Base-by-base conservation (phyloP, 2,888 invertebrate species). In the Hesperia comma region DNA sequence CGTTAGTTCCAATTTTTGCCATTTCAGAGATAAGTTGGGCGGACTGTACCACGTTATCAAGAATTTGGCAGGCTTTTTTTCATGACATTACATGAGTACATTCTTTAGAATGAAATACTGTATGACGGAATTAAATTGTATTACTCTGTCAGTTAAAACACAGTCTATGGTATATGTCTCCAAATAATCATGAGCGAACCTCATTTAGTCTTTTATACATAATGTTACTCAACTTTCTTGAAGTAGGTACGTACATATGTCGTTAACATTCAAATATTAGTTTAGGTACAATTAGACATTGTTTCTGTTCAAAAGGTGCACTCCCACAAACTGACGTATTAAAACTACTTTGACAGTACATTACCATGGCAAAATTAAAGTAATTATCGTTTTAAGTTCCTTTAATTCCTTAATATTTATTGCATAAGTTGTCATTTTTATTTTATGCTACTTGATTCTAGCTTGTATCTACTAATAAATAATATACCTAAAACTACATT, bases 301-400 rank as follows among this genome's bases (percentile, higher is more conserved):
- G 21, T 21, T 37, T 46, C 37, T 33, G 41, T 41, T 57, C 5
- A 41, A 37, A 32, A 2, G 40, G 7, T 26, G 51, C 57, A 58
- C 57, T 64, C n/a, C 17, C 19, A 32, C 17, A 53, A 51, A 14
- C 6, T 14, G 51, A 57, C 26, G 6, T 56, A 51, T 57, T 53
- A 57, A 64, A 51, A 51, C 57, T 64, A 64, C 57, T 41, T 58
- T n/a, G 49, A 46, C 40, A 17, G 19, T 49, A 49, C 49, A 49
- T 19, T 19, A 19, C 19, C 0, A 19, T 49, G 19, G 49, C 19
- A 49, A 49, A 49, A 49, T 49, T 49, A 49, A 49, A 8, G 17
- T 49, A 49, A 12, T 10, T 49, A 8, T 49, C 10, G 5, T 19
- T 49, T 49, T 19, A 17, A 19, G 5, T 17, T 19, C 17, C 8